phyloP scores from a whole-genome alignment of 2,797 vertebrate species.

The Coregonus suidteri region DNA sequence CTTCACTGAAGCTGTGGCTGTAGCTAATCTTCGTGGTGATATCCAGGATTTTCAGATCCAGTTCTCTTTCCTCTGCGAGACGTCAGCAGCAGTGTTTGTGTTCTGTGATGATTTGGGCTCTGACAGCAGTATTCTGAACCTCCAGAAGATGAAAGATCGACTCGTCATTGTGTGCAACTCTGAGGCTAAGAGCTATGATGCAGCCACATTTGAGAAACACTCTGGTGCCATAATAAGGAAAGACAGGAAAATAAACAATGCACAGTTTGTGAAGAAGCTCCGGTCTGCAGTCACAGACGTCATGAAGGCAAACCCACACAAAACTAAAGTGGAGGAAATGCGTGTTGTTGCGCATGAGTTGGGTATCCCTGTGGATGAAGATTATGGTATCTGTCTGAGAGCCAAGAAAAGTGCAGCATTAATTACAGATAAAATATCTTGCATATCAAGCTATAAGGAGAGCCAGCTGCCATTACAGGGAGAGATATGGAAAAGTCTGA shows the following conservation, averaged over 20 bases:
- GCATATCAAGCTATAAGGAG: slow-evolving; percentile 58
- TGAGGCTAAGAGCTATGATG: background rate
- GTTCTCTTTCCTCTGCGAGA: slow-evolving; percentile 76
- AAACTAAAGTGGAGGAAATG: slow-evolving; percentile 67
- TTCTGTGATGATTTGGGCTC: slow-evolving; percentile 69
- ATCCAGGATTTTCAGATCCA: slow-evolving; percentile 70
- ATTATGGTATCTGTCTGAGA: slow-evolving; percentile 69
- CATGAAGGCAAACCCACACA: slow-evolving; percentile 23
- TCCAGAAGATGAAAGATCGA: slow-evolving; percentile 34
- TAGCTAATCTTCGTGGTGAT: slow-evolving; percentile 79
- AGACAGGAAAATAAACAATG: slow-evolving; percentile 47
- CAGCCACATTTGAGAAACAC: slow-evolving; percentile 26
- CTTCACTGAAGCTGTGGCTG: slow-evolving; percentile 75
- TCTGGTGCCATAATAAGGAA: slow-evolving; percentile 39
- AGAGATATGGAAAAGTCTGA: slow-evolving; percentile 60
- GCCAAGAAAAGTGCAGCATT: slow-evolving; percentile 58
- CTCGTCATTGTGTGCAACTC: slow-evolving; percentile 60
- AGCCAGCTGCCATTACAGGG: slow-evolving; percentile 69
- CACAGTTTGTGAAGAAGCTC: slow-evolving; percentile 54
- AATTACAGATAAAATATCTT: slow-evolving; percentile 60
- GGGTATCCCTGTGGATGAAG: slow-evolving; percentile 76
- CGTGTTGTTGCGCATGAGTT: slow-evolving; percentile 58
- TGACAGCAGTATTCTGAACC: slow-evolving; percentile 39
- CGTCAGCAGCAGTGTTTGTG: slow-evolving; percentile 79
- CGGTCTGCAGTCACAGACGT: slow-evolving; percentile 24